Conservation (phyloP, 2,113 vertebrate species). For the Crocuta crocuta region DNA sequence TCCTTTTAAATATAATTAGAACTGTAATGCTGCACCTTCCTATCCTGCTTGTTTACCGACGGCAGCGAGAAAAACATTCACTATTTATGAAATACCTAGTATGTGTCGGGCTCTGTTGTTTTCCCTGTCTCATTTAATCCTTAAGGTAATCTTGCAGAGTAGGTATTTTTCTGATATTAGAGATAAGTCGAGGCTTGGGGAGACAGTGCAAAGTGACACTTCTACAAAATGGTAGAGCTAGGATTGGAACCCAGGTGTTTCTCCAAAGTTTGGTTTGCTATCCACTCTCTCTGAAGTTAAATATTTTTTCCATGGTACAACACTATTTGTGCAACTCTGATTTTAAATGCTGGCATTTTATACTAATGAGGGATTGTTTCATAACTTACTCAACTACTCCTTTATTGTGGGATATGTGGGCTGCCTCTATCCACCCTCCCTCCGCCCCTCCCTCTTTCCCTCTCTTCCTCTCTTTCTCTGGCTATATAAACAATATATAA, state of each 20-base stretch:
- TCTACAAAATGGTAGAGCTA: neutral
- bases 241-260: neutral
- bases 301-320: neutral
- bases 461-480: neutral
- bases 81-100: neutral
- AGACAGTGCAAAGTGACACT: neutral
- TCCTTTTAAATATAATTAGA: neutral
- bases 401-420: neutral
- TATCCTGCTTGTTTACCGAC: neutral
- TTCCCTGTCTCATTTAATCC: slow-evolving; percentile 36
- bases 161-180: slow-evolving; percentile 17
- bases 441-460: neutral
- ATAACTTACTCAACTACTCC: neutral
- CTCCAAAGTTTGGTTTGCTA: neutral
- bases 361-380: neutral
- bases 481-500: neutral
- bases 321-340: neutral
- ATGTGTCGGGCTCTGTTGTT: slow-evolving; percentile 20
- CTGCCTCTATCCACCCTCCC: too few relatives aligned
- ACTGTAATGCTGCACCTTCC: neutral
- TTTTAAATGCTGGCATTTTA: neutral
- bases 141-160: neutral
- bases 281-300: neutral
- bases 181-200: neutral
- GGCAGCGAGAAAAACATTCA: neutral